Conservation (phyloP, 2,797 vertebrate species). For the Neomorphus geoffroyi region DNA sequence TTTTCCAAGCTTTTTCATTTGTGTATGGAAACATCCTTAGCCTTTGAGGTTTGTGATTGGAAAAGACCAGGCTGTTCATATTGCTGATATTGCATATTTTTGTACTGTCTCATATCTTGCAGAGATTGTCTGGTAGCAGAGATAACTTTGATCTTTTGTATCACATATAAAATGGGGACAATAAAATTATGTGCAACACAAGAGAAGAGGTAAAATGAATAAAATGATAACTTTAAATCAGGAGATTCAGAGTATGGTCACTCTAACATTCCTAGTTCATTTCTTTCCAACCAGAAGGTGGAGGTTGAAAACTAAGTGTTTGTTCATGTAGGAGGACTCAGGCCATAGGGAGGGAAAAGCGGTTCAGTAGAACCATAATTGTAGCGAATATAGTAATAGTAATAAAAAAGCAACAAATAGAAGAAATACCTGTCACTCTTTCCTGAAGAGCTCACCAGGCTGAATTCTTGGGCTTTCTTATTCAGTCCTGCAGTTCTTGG, state of each 20-base stretch:
- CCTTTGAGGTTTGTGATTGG: background rate
- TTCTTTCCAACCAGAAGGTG: background rate
- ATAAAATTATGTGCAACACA: background rate
- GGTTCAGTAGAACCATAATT: background rate
- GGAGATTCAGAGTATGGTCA: background rate
- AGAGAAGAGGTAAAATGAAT: background rate
- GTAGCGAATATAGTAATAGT: background rate
- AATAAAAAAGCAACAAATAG: background rate
- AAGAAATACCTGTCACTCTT: background rate
- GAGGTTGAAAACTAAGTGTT: background rate
- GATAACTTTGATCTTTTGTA: background rate
- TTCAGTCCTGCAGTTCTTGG: background rate
- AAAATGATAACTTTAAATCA: background rate
- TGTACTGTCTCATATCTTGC: background rate
- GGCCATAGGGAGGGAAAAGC: background rate
- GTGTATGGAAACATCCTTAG: background rate
- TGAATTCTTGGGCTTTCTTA: background rate
- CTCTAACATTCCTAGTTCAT: background rate
- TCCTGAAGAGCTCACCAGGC: background rate
- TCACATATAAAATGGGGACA: background rate
- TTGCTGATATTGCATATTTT: background rate
- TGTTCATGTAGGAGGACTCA: background rate
- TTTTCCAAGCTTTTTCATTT: background rate
- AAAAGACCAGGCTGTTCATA: background rate
- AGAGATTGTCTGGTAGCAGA: background rate